These are phyloP conservation scores for Pseudococcus longispinus DNA, from an alignment of 2,888 invertebrate genomes.

Conservation along the genomic window DNA sequence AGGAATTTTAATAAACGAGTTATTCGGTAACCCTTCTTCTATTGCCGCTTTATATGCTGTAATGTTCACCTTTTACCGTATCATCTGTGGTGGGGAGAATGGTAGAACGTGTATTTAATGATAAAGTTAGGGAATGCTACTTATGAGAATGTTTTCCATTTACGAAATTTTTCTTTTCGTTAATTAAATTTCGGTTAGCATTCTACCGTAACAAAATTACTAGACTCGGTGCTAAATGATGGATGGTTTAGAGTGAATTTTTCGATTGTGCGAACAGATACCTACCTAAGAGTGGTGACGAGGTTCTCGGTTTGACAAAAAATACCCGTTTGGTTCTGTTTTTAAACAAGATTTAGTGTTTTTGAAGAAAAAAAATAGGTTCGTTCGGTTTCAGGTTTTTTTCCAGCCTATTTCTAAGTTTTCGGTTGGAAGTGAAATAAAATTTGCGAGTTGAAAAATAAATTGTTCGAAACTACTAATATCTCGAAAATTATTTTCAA, in stretches of 20 bases:
- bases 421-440: no score
- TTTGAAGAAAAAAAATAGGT: no score
- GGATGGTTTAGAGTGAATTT: constrained; percentile 10
- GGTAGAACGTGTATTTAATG: constrained; percentile 51
- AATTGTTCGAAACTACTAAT: no score
- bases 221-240: not conserved
- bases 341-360: no score
- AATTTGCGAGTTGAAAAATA: no score
- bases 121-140: constrained; percentile 51
- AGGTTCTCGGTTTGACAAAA: not conserved
- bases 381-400: no score
- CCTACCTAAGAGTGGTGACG: not conserved
- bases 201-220: constrained; percentile 27
- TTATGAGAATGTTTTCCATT: constrained; percentile 52
- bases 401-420: no score
- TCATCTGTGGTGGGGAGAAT: constrained; percentile 26
- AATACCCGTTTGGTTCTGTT: not conserved
- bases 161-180: constrained; percentile 52
- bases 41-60: constrained; percentile 47
- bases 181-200: constrained; percentile 49
- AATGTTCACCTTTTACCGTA: constrained; percentile 43
- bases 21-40: constrained; percentile 47
- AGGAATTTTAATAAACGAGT: constrained; percentile 52
- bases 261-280: not conserved
- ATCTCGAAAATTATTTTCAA: no score